Base-by-base conservation (phyloP, 2,113 vertebrate species). In the Hemicordylus capensis region DNA sequence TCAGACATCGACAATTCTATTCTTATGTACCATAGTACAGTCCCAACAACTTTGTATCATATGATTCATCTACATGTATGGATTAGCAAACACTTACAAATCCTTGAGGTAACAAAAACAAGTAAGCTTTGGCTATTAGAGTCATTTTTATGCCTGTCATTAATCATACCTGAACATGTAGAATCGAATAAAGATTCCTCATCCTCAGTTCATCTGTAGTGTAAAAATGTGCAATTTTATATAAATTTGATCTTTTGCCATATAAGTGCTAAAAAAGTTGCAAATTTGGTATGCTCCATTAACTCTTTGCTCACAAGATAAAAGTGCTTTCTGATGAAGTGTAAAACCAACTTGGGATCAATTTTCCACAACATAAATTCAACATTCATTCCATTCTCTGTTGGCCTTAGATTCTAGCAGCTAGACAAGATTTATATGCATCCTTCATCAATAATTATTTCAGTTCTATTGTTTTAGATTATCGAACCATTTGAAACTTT, bases 351-450 rank as follows among this genome's bases (percentile, higher is more conserved):
- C 96, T 96, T 94, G 95, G 96, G 96, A 97, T 95, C 96, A 97
- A 96, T 97, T 97, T 97, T 97, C 96, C 96, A 96, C 95, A 96
- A 97, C 96, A 97, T 97, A 97, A 97, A 97, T 96, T 94, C 95
- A 96, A 93, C 91, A 91, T 93, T 94, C 91, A 88, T 96, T 96
- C 90, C 92, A 94, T 95, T 91, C 94, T 92, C 90, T 93, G 94
- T 93, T 95, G 95, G 92, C 91, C 92, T 91, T 91, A 90, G 87
- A 92, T 91, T 95, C 81, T 95, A 92, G 91, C 84, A 87, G 87
- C 90, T 88, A 89, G 80, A 91, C 90, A 93, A 87, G 83, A 77
- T 94, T 95, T 94, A 93, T 89, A 84, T 90, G 83, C 89, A 85
- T 93, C 77, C 90, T 88, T 81, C 92, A 92, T 89, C 89, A 91